A percentile compares a stretch with the other conserved stretches of the same genome.
Conservation (phyloP, 2,113 vertebrate species). For the Phalacrocorax carbo region DNA sequence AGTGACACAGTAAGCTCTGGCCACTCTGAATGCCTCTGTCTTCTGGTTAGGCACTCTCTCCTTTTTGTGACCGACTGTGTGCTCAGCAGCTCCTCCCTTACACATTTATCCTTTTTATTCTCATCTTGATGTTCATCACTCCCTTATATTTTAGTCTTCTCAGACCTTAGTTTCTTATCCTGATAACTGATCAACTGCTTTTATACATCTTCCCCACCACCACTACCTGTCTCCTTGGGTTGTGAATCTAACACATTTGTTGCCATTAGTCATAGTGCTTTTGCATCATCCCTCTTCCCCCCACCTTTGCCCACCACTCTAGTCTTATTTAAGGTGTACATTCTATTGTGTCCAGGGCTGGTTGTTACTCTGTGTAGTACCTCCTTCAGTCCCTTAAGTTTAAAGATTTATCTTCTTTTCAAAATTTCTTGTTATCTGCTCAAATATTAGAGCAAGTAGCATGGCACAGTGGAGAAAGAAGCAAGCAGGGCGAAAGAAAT, state of each 20-base stretch:
- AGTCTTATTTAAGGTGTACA: background rate
- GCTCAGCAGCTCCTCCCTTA: background rate
- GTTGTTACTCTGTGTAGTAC: background rate
- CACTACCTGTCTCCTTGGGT: too few relatives aligned
- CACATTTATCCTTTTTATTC: background rate
- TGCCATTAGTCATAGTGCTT: background rate
- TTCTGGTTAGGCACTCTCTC: background rate
- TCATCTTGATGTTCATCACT: background rate
- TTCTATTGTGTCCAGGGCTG: background rate
- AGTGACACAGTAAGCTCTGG: background rate
- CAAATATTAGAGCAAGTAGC: background rate
- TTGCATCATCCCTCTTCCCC: background rate
- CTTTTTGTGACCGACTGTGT: background rate
- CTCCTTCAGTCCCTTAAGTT: background rate
- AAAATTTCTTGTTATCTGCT: background rate
- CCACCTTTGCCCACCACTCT: background rate
- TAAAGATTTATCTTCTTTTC: background rate
- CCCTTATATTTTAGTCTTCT: background rate
- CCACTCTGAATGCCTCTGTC: background rate
- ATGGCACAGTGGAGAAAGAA: background rate
- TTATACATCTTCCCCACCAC: background rate
- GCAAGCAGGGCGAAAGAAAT: background rate
- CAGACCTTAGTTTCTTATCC: background rate
- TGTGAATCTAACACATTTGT: background rate
- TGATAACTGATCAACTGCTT: background rate